Evolutionary conservation across 2,113 vertebrate genomes (phyloP).

Genomic region (Campylorhamphus procurvoides): DNA sequence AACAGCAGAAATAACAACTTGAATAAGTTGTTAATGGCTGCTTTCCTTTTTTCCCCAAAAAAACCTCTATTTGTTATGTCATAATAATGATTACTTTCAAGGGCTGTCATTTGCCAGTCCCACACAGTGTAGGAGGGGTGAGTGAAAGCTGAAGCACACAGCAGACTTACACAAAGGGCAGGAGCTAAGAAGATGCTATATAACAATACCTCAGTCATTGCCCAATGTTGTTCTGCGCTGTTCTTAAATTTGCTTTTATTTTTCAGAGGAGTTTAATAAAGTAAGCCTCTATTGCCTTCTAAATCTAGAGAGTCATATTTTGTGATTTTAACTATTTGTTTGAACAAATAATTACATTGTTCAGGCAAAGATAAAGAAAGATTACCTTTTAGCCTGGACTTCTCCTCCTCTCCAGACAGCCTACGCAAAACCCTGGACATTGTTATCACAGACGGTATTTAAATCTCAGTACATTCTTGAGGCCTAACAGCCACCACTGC

Average conservation of each 20-base stretch:
- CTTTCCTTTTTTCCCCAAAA: neutral
- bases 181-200: neutral
- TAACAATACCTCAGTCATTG: neutral
- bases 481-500: neutral
- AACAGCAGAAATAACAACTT: neutral
- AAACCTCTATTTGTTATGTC: neutral
- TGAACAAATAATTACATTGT: neutral
- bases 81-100: constrained; percentile 37
- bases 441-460: neutral
- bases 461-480: neutral
- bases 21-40: neutral
- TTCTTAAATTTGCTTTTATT: neutral
- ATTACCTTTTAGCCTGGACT: neutral
- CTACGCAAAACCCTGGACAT: neutral
- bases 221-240: neutral
- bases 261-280: neutral
- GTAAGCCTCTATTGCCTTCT: neutral
- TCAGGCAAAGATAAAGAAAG: neutral
- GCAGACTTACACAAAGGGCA: neutral
- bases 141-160: neutral
- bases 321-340: neutral
- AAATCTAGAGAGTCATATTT: neutral
- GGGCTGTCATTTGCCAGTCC: neutral
- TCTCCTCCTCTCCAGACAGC: neutral
- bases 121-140: constrained; percentile 11